Evolutionary conservation across 2,797 vertebrate genomes (phyloP), one percentile per base, ranked within the genome.

Genomic region (Protonibea diacanthus): DNA sequence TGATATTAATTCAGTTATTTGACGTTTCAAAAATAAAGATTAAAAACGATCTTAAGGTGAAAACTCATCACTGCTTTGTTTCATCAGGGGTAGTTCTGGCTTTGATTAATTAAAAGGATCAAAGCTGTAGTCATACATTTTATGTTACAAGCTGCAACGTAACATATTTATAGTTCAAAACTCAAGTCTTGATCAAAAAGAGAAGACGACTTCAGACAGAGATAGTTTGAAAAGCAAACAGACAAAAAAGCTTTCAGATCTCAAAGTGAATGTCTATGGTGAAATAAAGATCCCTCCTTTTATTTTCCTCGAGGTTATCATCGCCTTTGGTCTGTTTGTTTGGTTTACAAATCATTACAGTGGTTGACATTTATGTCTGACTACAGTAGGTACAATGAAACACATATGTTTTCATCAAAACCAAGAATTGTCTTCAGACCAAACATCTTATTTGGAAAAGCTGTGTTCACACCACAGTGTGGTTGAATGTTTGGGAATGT

Each of bases 21-120:
- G 69, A 51, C 13, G 9, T 38, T 44, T 44, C 38, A 62, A 52
- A 71, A 70, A 10, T 40, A 76, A 44, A 23, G 23, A 63, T 66
- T 53, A 44, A 74, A 81, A 75, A 61, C 4, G 17, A 57, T 74
- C 29, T 64, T 18, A 12, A 47, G 49, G 49, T 67, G 40, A 65
- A 72, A 80, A 73, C 68, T 52, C 51, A 44, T 59, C 18, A 23
- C 67, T 48, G 2, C 74, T 82, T 66, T 80, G 61, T 77, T 83
- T 80, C 17, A 76, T 89, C 62, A 73, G 49, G 68, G 70, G 74
- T 27, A 53, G 11, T 29, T 76, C 63, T 69, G 70, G 53, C 81
- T 90, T 72, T 82, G 82, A 83, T 75, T 86, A 81, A 87, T 91
- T 87, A 83, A 76, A 76, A 76, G 84, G 67, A 92, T 90, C 83